phyloP scores from a whole-genome alignment of 2,797 vertebrate species.

The Cuculus canorus region DNA sequence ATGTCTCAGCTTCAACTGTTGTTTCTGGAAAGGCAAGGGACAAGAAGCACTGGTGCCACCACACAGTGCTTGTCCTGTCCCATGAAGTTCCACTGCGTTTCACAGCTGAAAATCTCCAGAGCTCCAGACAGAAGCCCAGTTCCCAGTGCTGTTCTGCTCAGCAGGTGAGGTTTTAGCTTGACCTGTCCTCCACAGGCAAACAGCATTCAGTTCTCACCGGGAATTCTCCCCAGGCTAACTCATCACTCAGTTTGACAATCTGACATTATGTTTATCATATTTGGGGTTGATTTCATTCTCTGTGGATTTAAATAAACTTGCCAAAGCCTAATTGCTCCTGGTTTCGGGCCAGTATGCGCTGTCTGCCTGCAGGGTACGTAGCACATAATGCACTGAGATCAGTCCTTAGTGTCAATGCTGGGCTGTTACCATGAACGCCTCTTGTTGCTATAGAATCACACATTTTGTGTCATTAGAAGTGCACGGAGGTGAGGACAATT shows the following conservation, averaged over 20 bases:
- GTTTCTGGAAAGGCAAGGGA: not conserved
- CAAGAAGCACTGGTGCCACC: not conserved
- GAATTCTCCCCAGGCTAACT: not conserved
- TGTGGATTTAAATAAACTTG: not conserved
- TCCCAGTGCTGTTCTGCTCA: not conserved
- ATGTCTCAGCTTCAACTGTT: not conserved
- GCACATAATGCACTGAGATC: not conserved
- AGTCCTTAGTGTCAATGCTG: not conserved
- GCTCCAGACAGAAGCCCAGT: not conserved
- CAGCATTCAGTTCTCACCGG: rapidly evolving
- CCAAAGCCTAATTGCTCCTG: not conserved
- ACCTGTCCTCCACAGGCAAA: not conserved
- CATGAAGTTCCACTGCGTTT: not conserved
- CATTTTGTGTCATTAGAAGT: not conserved
- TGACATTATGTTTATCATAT: not conserved
- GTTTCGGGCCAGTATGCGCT: not conserved
- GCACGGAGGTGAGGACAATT: not conserved
- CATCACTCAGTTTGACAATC: not conserved
- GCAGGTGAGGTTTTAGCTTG: not conserved
- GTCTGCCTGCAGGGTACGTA: not conserved
- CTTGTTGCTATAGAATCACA: not conserved
- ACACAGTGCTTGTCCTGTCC: not conserved
- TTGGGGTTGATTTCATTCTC: not conserved
- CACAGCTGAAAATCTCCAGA: not conserved
- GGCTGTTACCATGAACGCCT: not conserved